Evolutionary conservation across 2,888 invertebrate genomes (phyloP), one percentile per base, ranked within the genome.

Genomic region (Acrobasis consociella): DNA sequence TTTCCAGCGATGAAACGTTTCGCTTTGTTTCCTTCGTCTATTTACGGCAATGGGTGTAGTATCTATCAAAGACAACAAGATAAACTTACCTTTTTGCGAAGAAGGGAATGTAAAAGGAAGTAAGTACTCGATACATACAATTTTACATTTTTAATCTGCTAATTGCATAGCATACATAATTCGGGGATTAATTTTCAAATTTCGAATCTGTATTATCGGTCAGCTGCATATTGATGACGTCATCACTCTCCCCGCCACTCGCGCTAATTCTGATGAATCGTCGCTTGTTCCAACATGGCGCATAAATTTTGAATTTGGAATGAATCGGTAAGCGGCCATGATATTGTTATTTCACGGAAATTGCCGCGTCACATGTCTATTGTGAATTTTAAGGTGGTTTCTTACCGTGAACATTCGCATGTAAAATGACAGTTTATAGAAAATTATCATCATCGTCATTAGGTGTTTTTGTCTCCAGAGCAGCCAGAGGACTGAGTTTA

Each of bases 221-320:
- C 73, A 73, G 75, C 70, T 80, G 77, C 77, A 86, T 84, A 87
- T 84, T 87, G 86, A 87, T 87, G 86, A 87, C 86, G 81, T 89
- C 88, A 89, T 89, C 85, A 81, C 80, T 81, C 80, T 78, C 75
- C 75, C 78, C 73, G 74, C 82, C 86, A 86, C 86, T 87, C 86
- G 83, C 80, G 74, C 83, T 87, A 87, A 89, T 88, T 85, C 85
- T 83, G 87, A 87, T 84, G 86, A 86, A 87, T 87, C 74, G 80
- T 74, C 77, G 69, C 61, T 61, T 61, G 61, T 52, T 46, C 61
- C 52, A 61, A 61, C 61, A 61, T 52, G 61, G 22, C 46, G 53
- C 52, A 53, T 61, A 53, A 61, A 61, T 61, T 61, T 61, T 53
- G 52, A 61, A 61, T 53, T 61, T 53, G 52, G 52, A 61, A 61